Conservation (phyloP, 1,140 invertebrate species). For the Eriocheir sinensis region DNA sequence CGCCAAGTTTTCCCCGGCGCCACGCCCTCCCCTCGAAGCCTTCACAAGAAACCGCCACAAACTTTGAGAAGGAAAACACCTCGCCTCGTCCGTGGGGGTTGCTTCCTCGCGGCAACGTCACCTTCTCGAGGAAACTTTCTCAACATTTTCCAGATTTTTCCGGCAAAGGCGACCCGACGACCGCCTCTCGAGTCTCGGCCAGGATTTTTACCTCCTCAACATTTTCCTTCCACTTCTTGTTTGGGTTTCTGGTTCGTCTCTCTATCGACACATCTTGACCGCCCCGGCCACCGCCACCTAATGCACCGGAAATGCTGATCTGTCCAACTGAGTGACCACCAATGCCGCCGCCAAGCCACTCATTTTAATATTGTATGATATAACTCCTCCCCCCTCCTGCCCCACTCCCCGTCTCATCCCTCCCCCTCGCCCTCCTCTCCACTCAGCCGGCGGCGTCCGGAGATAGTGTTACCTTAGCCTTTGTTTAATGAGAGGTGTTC, state of each 20-base stretch:
- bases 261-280: constrained; percentile 27
- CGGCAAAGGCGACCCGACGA: not conserved
- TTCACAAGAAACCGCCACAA: not conserved
- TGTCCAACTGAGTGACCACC: constrained; percentile 53
- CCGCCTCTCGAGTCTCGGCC: not conserved
- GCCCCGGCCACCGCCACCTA: constrained; percentile 40
- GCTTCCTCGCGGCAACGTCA: not conserved
- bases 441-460: constrained; percentile 57
- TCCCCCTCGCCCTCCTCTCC: constrained; percentile 38
- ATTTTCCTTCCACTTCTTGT: constrained; percentile 51
- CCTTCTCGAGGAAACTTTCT: not conserved
- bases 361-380: constrained; percentile 58
- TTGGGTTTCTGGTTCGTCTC: constrained; percentile 45
- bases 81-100: not conserved
- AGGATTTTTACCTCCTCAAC: not conserved
- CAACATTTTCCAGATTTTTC: not conserved
- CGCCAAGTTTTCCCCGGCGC: not conserved
- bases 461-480: constrained; percentile 72
- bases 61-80: not conserved
- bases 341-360: constrained; percentile 34
- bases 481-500: constrained; percentile 77
- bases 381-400: constrained; percentile 25
- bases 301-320: constrained; percentile 55
- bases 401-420: not conserved
- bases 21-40: not conserved